These are phyloP conservation scores for Vidua chalybeata DNA, from an alignment of 2,113 vertebrate species.

Conservation along the genomic window DNA sequence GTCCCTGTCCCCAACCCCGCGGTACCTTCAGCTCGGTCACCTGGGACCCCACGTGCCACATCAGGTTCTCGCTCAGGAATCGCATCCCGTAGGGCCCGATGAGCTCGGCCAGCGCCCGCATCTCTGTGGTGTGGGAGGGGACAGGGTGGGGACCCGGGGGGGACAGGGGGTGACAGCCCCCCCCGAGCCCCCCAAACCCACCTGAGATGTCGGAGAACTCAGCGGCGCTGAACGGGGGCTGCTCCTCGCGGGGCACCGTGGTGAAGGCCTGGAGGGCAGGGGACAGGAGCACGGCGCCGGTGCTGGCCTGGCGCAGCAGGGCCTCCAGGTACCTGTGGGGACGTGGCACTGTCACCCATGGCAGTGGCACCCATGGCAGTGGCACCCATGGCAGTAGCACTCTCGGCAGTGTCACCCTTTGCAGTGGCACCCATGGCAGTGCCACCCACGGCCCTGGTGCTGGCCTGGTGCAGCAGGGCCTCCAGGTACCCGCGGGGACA, in stretches of 20 bases:
- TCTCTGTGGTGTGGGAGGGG: conserved; percentile 68
- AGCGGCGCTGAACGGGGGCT: conserved; percentile 84
- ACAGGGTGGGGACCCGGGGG: neutral
- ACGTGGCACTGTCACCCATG: neutral
- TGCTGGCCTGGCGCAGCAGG: conserved; percentile 89
- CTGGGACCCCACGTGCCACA: conserved; percentile 98
- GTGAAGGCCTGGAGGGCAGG: conserved; percentile 85
- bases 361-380: accelerated
- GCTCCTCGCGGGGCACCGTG: conserved; percentile 72
- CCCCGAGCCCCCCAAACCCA: neutral
- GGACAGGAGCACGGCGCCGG: conserved; percentile 80
- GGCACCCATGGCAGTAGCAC: neutral
- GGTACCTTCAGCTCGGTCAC: conserved; percentile 86
- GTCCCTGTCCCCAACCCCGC: neutral
- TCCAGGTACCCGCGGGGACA: conserved; percentile 82
- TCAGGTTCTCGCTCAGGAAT: conserved; percentile 92
- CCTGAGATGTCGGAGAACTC: conserved; percentile 86
- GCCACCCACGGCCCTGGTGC: conserved; percentile 20
- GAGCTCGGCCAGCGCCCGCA: conserved; percentile 87
- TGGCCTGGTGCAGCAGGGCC: conserved; percentile 88
- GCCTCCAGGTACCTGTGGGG: conserved; percentile 84
- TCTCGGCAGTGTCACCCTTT: accelerated
- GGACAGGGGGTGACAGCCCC: neutral
- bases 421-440: neutral
- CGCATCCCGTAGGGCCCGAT: conserved; percentile 93